Evolutionary conservation across 2,797 vertebrate genomes (phyloP).

Genomic region (Cossypha heuglini): DNA sequence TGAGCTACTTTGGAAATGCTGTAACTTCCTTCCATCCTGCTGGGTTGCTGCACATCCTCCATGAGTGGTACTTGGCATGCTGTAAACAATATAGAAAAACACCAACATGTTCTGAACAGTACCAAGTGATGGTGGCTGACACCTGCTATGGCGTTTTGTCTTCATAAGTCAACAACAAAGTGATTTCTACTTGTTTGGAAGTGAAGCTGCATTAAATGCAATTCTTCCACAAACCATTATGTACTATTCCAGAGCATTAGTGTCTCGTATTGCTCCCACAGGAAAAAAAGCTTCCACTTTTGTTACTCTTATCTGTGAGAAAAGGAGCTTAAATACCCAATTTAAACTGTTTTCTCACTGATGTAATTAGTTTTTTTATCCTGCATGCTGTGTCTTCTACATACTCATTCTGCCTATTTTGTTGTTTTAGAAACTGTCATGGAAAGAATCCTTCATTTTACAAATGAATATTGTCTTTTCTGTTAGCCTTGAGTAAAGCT

Average conservation of each 20-base stretch:
- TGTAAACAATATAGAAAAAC: not conserved
- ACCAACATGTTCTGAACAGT: not conserved
- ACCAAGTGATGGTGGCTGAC: not conserved
- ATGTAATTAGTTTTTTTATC: not conserved
- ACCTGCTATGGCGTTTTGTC: not conserved
- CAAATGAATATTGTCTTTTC: not conserved
- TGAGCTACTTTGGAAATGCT: not conserved
- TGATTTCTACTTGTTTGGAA: not conserved
- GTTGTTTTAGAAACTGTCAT: not conserved
- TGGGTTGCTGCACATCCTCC: not conserved
- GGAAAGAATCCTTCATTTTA: not conserved
- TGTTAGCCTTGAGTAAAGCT: not conserved
- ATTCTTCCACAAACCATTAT: not conserved
- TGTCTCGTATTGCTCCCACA: not conserved
- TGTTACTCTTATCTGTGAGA: not conserved
- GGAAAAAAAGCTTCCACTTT: not conserved
- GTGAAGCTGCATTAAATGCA: slow-evolving; percentile 4
- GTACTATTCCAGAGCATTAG: not conserved
- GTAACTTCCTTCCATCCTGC: not conserved
- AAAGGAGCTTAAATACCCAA: not conserved
- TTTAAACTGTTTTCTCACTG: slow-evolving; percentile 11
- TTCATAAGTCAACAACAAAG: not conserved
- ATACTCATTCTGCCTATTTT: not conserved
- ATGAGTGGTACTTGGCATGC: not conserved
- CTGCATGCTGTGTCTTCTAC: not conserved